A percentile compares a stretch with the other conserved stretches of the same genome.
phyloP scores from a whole-genome alignment of 1,140 invertebrate species.

The Helicoverpa armigera region DNA sequence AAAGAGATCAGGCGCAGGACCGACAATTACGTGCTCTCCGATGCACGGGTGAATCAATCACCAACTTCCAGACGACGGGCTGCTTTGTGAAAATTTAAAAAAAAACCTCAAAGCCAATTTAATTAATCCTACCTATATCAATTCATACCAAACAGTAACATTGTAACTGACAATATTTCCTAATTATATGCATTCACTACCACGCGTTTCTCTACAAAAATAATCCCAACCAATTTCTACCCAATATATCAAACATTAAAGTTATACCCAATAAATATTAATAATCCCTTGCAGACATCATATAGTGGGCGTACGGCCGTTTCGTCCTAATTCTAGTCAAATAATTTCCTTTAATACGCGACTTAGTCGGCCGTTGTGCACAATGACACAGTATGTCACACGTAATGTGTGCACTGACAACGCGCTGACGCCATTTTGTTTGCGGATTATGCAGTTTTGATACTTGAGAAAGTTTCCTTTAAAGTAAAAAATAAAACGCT shows the following conservation, averaged over 20 bases:
- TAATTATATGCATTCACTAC: constrained; percentile 19
- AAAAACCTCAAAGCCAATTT: too few species aligned
- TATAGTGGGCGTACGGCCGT: constrained; percentile 66
- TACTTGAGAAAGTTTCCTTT: constrained; percentile 55
- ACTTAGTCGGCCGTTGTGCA: constrained; percentile 78
- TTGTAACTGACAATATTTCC: not conserved
- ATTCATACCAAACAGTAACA: not conserved
- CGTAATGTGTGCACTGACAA: constrained; percentile 82
- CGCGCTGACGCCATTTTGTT: constrained; percentile 55
- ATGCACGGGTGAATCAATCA: too few species aligned
- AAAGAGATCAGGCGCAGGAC: too few species aligned
- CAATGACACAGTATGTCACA: constrained; percentile 80
- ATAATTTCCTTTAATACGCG: constrained; percentile 77
- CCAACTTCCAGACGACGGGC: too few species aligned
- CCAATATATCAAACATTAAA: constrained; percentile 46
- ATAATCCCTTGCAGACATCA: constrained; percentile 46
- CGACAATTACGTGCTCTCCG: too few species aligned
- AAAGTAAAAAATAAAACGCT: too few species aligned
- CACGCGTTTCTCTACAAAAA: constrained; percentile 24
- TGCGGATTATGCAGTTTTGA: constrained; percentile 55
- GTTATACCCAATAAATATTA: constrained; percentile 48
- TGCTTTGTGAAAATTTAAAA: too few species aligned
- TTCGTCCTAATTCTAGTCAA: constrained; percentile 77
- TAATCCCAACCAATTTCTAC: constrained; percentile 8
- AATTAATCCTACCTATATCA: not conserved